A percentile compares a stretch with the other conserved stretches of the same genome.
Evolutionary conservation across 2,113 vertebrate species (phyloP).

Genomic region (Elanoides forficatus): DNA sequence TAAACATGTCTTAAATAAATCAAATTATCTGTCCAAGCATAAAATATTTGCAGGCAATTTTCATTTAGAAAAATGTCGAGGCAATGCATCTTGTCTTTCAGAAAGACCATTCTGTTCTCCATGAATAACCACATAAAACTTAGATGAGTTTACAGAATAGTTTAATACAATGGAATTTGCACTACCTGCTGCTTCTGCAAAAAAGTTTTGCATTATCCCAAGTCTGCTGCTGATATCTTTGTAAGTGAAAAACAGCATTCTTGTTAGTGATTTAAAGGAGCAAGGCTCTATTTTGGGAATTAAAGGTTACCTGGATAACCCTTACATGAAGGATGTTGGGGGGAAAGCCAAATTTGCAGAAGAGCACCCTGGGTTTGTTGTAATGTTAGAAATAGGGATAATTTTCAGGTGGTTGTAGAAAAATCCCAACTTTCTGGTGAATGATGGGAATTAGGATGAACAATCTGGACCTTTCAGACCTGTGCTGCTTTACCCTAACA

Average conservation of each 20-base stretch:
- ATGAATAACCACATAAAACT: neutral
- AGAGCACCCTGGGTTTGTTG: neutral
- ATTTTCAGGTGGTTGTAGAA: neutral
- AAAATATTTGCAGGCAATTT: neutral
- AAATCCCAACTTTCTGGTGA: neutral
- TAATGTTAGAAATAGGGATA: neutral
- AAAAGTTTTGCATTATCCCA: accelerated
- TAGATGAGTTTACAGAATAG: neutral
- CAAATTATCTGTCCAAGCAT: neutral
- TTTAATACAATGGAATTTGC: neutral
- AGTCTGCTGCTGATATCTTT: neutral
- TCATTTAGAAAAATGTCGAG: neutral
- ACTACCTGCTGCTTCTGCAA: neutral
- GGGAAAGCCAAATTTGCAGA: neutral
- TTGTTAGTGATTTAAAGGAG: neutral
- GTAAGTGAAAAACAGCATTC: neutral
- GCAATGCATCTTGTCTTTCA: neutral
- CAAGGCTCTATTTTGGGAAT: neutral
- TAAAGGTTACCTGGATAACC: neutral
- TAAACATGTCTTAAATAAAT: neutral
- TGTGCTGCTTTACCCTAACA: neutral
- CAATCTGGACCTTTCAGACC: neutral
- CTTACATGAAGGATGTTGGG: neutral
- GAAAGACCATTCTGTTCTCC: neutral
- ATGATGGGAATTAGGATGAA: neutral